phyloP scores from a whole-genome alignment of 2,888 invertebrate species.

The Micoletzkya japonica region DNA sequence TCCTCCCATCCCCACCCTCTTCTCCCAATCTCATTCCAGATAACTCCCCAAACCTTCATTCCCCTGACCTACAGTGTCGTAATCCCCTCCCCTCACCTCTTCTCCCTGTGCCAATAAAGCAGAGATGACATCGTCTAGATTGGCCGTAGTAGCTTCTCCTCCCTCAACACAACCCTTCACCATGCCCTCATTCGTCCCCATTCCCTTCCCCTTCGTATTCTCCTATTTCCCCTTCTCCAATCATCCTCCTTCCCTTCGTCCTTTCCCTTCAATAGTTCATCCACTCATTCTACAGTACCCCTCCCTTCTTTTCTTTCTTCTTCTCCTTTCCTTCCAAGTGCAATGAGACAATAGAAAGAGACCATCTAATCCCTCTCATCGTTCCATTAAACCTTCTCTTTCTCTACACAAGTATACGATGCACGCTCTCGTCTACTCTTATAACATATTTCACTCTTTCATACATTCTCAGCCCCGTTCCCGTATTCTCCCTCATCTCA shows the following conservation, averaged over 20 bases:
- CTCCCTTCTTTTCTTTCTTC: too few relatives aligned
- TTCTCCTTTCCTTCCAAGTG: too few relatives aligned
- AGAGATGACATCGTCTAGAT: not conserved
- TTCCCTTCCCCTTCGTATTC: constrained; percentile 4
- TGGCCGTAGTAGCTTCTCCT: not conserved
- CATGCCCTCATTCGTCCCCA: not conserved
- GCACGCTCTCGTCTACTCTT: too few relatives aligned
- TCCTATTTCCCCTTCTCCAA: not conserved
- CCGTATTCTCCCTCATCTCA: too few relatives aligned
- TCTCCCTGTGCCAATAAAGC: too few relatives aligned
- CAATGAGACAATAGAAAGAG: too few relatives aligned
- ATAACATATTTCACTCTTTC: too few relatives aligned
- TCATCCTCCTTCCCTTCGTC: constrained; percentile 10
- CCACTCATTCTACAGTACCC: too few relatives aligned
- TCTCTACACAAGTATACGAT: too few relatives aligned
- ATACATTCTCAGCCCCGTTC: too few relatives aligned
- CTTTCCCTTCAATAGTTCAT: not conserved
- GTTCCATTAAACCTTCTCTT: too few relatives aligned
- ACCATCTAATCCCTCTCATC: too few relatives aligned
- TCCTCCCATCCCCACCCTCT: not conserved
- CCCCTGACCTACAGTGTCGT: constrained; percentile 11
- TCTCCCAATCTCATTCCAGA: not conserved
- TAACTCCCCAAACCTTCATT: not conserved
- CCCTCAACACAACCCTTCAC: not conserved
- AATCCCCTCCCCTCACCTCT: constrained; percentile 3